Conservation (phyloP, 1,140 invertebrate genomes). For the Lutraria rhynchaena region DNA sequence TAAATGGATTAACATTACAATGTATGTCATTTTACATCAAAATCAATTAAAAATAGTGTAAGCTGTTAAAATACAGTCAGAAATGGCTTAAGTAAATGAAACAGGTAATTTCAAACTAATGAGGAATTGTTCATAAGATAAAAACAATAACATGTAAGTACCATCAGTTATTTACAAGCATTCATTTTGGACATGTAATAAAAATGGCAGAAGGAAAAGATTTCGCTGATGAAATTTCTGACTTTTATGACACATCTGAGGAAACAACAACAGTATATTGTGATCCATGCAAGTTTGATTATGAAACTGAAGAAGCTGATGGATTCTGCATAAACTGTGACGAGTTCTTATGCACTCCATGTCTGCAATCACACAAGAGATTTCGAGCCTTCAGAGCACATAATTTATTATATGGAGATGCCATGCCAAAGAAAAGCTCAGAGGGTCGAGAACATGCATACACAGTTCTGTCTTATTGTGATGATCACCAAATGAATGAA, state of each 20-base stretch:
- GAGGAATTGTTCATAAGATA: too few relatives aligned
- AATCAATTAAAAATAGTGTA: too few relatives aligned
- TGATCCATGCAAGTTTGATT: conserved; percentile 21
- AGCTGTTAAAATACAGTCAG: too few relatives aligned
- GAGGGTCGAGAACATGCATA: background rate
- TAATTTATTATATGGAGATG: background rate
- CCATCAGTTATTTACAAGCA: background rate
- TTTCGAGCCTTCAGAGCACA: conserved; percentile 10
- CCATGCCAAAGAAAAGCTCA: background rate
- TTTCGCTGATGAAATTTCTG: too few relatives aligned
- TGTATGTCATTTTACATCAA: too few relatives aligned
- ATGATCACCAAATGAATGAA: conserved; percentile 10
- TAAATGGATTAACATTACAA: too few relatives aligned
- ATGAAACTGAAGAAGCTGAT: background rate
- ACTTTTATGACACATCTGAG: too few relatives aligned
- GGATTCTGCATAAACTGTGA: conserved; percentile 12
- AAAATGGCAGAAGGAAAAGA: too few relatives aligned
- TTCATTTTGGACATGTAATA: background rate
- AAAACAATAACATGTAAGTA: background rate
- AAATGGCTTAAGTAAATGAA: too few relatives aligned
- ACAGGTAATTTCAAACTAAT: too few relatives aligned
- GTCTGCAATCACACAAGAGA: conserved; percentile 1
- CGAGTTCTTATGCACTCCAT: conserved; percentile 1
- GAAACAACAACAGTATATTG: background rate
- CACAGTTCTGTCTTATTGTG: background rate